Evolutionary conservation across 2,888 invertebrate genomes (phyloP), one percentile per base, ranked within the genome.

Genomic region (Xanthia togata): DNA sequence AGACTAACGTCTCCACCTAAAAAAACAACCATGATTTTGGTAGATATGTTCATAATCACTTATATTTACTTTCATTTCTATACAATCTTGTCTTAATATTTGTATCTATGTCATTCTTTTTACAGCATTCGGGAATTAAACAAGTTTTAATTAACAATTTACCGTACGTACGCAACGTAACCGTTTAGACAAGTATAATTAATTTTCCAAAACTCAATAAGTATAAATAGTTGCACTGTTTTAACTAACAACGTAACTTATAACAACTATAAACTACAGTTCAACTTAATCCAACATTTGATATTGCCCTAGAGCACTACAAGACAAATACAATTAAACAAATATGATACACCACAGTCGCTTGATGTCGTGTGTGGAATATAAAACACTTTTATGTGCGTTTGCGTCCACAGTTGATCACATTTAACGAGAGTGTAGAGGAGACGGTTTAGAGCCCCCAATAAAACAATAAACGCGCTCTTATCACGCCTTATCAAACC

Each of bases 391-490:
- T 93, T 90, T 91, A 89, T 85, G 82, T 87, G 82, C 87, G 89
- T 92, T 81, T 90, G 91, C 83, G 86, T 87, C 82, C 85, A 79
- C 89, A 89, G 87, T 84, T 89, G 86, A 89, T 89, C 88, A 89
- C 83, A 87, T 89, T 85, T 82, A 89, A 87, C 88, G 87, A 87
- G 88, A 87, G 83, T 87, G 88, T 86, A 82, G 88, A 87, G 84
- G 82, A 89, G 86, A 88, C 86, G 85, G 88, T 89, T 89, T 88
- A 89, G 93, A 92, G 90, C 95, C 92, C 84, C 92, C 94, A 95
- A 95, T 96, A 96, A 96, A 96, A 96, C 96, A 96, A 96, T 96
- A 94, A 94, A 93, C 92, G 91, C 88, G 89, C 92, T 89, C 93
- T 96, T 96, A 96, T 96, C 96, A 94, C 90, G 81, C 88, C 91